Conservation (phyloP, 2,113 vertebrate genomes). For the Pedionomus torquatus region DNA sequence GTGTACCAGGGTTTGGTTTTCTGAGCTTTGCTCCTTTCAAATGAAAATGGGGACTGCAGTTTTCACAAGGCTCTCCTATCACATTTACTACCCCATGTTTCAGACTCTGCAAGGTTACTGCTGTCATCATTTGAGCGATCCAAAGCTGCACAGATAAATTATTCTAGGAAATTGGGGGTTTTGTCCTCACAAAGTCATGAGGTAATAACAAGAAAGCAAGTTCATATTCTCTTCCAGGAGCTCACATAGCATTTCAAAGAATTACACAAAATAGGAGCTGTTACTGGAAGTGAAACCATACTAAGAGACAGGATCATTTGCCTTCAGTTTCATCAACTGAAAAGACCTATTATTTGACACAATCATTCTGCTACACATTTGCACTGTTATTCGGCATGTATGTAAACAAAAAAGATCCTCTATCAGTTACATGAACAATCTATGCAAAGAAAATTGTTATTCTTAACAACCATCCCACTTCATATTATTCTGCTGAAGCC, state of each 20-base stretch:
- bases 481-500: background rate
- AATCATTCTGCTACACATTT: background rate
- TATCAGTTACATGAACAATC: background rate
- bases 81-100: background rate
- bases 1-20: background rate
- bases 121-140: background rate
- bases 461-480: background rate
- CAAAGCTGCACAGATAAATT: background rate
- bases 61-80: background rate
- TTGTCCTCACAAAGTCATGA: background rate
- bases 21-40: background rate
- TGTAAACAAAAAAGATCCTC: background rate
- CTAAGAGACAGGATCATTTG: background rate
- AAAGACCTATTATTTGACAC: background rate
- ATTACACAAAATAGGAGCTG: background rate
- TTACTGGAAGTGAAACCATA: background rate
- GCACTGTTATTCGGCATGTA: background rate
- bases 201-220: background rate
- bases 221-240: background rate
- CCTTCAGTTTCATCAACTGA: background rate
- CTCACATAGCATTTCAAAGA: background rate
- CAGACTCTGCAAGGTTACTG: background rate
- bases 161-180: fast-evolving
- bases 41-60: fast-evolving
- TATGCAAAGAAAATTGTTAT: background rate